Percentiles rank a stretch among this genome's conserved stretches.
Evolutionary conservation across 2,888 invertebrate genomes (phyloP).

Genomic region (Drosophila subquinaria): DNA sequence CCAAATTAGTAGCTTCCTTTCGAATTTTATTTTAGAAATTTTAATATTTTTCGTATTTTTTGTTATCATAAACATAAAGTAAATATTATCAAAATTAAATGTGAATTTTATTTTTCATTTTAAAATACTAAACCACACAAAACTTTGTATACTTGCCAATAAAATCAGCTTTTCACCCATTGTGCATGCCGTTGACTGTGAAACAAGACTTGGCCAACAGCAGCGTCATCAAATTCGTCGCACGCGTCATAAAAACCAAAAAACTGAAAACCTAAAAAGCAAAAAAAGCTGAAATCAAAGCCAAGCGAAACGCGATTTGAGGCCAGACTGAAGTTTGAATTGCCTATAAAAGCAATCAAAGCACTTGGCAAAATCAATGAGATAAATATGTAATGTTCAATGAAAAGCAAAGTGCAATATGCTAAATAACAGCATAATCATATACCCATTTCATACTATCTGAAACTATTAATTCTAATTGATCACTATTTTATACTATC

Average conservation of each 20-base stretch:
- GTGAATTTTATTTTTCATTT: no score
- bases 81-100: no score
- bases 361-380: neutral
- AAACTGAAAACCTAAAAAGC: neutral
- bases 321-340: conserved; percentile 19
- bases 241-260: conserved; percentile 68
- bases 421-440: neutral
- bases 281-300: conserved; percentile 17
- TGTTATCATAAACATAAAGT: no score
- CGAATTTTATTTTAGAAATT: neutral
- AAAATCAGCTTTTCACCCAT: neutral
- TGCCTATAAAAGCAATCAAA: conserved; percentile 30
- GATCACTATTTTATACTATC: neutral
- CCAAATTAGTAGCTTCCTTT: neutral
- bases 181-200: conserved; percentile 10
- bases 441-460: neutral
- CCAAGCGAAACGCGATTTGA: conserved; percentile 5
- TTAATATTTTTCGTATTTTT: neutral
- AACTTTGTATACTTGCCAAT: neutral
- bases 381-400: neutral
- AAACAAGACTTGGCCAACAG: conserved; percentile 21
- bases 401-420: neutral
- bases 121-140: no score
- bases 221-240: conserved; percentile 64
- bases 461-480: neutral